Percentiles rank a stretch among this genome's conserved stretches.
Conservation (phyloP, 2,888 invertebrate genomes). For the Cephus rjabovi region DNA sequence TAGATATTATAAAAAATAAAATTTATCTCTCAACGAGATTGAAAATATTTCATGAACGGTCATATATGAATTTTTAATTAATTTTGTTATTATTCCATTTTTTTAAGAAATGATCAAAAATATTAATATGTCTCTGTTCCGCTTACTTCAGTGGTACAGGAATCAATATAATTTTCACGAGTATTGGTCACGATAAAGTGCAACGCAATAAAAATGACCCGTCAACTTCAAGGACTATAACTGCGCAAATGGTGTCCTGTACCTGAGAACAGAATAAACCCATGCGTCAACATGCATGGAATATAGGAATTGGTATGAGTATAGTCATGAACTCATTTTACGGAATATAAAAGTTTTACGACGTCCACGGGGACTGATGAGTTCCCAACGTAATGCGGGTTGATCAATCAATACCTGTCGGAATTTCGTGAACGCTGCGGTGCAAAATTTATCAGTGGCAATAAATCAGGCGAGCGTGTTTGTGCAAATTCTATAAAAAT, state of each 20-base stretch:
- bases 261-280: conserved; percentile 27
- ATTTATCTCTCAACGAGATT: no score
- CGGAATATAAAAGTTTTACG: conserved; percentile 47
- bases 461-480: conserved; percentile 38
- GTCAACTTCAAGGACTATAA: neutral
- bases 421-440: conserved; percentile 27
- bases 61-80: neutral
- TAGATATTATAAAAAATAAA: neutral
- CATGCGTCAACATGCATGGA: conserved; percentile 24
- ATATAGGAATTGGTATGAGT: conserved; percentile 14
- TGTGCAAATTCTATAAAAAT: neutral
- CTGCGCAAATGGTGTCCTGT: conserved; percentile 26
- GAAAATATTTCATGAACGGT: no score
- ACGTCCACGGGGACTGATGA: conserved; percentile 39
- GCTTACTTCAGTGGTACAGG: neutral
- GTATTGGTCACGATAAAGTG: neutral
- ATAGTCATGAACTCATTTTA: conserved; percentile 28
- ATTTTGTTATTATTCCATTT: neutral
- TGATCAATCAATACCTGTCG: conserved; percentile 50
- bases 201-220: neutral
- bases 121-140: neutral
- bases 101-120: neutral
- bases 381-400: conserved; percentile 39
- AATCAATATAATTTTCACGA: neutral
- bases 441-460: conserved; percentile 43